Conservation (phyloP, 2,113 vertebrate genomes). For the Telmatochromis brichardi region DNA sequence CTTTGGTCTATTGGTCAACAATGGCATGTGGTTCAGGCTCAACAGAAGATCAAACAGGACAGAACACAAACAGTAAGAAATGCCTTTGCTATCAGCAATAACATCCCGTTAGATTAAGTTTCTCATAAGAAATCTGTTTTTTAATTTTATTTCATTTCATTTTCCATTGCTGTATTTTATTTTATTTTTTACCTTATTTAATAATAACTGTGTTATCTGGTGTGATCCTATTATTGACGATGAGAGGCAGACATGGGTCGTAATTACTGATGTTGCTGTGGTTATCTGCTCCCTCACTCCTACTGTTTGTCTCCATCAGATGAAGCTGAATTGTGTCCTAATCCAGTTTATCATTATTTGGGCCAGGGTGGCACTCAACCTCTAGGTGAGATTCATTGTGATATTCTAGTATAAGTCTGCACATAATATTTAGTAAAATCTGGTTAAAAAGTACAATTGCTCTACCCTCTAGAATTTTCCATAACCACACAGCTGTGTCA, state of each 20-base stretch:
- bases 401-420: fast-evolving
- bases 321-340: background rate
- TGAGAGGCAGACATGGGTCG: background rate
- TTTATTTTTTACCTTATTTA: no score
- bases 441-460: background rate
- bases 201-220: no score
- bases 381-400: fast-evolving
- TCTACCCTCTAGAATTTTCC: background rate
- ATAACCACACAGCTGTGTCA: background rate
- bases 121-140: no score
- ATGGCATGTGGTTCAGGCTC: background rate
- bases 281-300: background rate
- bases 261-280: background rate
- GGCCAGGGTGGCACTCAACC: background rate
- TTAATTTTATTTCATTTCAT: fast-evolving
- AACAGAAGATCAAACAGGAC: background rate
- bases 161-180: fast-evolving
- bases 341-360: background rate
- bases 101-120: fast-evolving
- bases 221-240: no score
- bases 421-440: background rate
- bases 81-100: no score
- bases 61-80: background rate
- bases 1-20: fast-evolving
- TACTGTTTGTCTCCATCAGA: fast-evolving